Conservation (phyloP, 2,888 invertebrate genomes). For the Chouioia cunea region DNA sequence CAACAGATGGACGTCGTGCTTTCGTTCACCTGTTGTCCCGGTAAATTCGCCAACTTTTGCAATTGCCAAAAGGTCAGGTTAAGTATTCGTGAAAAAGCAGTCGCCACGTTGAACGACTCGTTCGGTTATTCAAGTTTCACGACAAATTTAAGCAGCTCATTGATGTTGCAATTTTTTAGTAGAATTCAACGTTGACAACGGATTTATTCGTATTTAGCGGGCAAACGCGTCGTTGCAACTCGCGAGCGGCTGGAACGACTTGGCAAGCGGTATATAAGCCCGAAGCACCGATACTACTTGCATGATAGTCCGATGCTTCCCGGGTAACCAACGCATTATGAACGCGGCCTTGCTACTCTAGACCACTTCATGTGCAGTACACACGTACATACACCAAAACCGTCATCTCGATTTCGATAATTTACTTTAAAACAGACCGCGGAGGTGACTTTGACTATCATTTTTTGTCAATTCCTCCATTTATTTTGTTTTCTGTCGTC, state of each 20-base stretch:
- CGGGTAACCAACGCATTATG: slow-evolving; percentile 57
- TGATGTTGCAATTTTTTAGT: neutral
- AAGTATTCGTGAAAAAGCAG: neutral
- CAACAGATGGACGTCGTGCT: slow-evolving; percentile 40
- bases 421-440: slow-evolving; percentile 56
- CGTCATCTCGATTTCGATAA: slow-evolving; percentile 48
- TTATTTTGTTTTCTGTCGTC: neutral
- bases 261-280: slow-evolving; percentile 56
- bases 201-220: slow-evolving; percentile 41
- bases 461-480: slow-evolving; percentile 46
- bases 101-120: neutral
- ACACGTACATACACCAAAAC: slow-evolving; percentile 48
- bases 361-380: slow-evolving; percentile 43
- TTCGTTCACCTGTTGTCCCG: neutral
- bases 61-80: neutral
- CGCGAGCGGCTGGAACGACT: slow-evolving; percentile 38
- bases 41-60: too few relatives aligned
- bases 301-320: slow-evolving; percentile 62
- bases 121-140: neutral
- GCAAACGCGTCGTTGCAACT: neutral
- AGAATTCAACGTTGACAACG: neutral
- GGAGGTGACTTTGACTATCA: slow-evolving; percentile 60
- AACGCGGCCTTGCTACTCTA: slow-evolving; percentile 38
- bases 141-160: neutral
- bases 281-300: accelerated